Evolutionary conservation across 2,797 vertebrate genomes (phyloP), one percentile per base, ranked within the genome.

Genomic region (Poeciliopsis paucimaculata): DNA sequence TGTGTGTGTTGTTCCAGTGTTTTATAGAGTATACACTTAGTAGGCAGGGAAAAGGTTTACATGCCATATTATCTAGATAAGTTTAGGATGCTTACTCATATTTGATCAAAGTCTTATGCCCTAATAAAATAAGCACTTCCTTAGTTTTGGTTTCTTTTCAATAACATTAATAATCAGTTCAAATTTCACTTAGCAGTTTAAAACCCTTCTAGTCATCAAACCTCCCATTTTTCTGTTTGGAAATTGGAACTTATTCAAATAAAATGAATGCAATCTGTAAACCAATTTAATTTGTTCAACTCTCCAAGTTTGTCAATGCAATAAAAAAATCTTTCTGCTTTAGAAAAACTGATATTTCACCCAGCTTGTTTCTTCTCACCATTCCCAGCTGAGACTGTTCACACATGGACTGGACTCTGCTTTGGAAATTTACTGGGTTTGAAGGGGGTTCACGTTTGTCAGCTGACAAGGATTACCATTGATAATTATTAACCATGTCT

Each of bases 361-460:
- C 1, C 47, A 16, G 26, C 26, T 23, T 43, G 36, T 53, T 49
- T 77, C 80, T 79, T 53, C 6, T 46, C 82, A 34, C 12, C 13
- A 10, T 39, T 64, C 26, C 47, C 39, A 41, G 26, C 66, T n/a
- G 72, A 79, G 84, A 45, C 43, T 62, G 73, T 76, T 85, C 83
- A 82, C 83, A 78, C 0, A 51, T 51, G 20, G 20, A 12, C 79
- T 73, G 71, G 0, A 70, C 64, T 62, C 79, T 28, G 41, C 70
- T 78, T 68, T 83, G 34, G 80, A 87, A 86, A 87, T 75, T 82
- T 70, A 80, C 78, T 1, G 53, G 77, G 74, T 82, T 88, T 57
- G 73, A 34, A 75, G 45, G 28, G 18, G 20, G 72, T 26, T 60
- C 60, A 71, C 68, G 55, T 57, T 18, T 60, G 9, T n/a, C n/a